A percentile compares a stretch with the other conserved stretches of the same genome.
These are phyloP conservation scores for Megalonaias nervosa DNA, from an alignment of 1,140 invertebrate genomes.

Conservation along the genomic window DNA sequence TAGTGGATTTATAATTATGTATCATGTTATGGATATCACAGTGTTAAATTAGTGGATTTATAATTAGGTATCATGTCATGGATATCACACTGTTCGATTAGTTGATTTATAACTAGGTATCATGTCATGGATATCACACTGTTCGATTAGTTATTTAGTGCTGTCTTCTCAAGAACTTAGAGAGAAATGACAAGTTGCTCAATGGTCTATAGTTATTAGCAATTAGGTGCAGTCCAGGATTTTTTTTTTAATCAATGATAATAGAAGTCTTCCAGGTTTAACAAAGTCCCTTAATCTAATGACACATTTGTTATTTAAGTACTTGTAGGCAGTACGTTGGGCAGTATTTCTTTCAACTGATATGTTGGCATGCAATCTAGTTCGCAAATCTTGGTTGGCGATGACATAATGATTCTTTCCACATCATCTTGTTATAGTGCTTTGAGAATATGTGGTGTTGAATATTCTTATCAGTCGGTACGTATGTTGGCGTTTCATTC, in stretches of 20 bases:
- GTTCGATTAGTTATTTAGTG: conserved; percentile 15
- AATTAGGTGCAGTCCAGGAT: conserved; percentile 7
- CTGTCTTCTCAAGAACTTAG: conserved; percentile 33
- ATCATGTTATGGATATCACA: background rate
- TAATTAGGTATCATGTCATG: no score
- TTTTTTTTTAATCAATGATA: conserved; percentile 18
- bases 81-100: conserved; percentile 15
- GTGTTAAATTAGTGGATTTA: conserved; percentile 20
- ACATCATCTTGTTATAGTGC: conserved; percentile 18
- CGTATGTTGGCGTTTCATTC: conserved; percentile 13
- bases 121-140: background rate
- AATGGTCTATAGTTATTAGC: background rate
- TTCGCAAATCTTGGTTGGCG: conserved; percentile 24
- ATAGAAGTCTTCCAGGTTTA: conserved; percentile 19
- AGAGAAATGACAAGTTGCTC: conserved; percentile 14
- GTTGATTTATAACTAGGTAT: no score
- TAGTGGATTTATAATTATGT: no score
- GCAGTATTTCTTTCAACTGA: conserved; percentile 23
- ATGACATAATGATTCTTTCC: conserved; percentile 12
- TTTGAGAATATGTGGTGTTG: conserved; percentile 7
- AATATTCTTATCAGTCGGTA: conserved; percentile 9
- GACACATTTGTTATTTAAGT: no score
- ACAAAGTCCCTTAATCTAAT: conserved; percentile 1
- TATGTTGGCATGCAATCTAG: conserved; percentile 23
- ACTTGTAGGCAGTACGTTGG: conserved; percentile 10